Base-by-base conservation (phyloP, 2,113 vertebrate genomes). In the Leptocoma aspasia region DNA sequence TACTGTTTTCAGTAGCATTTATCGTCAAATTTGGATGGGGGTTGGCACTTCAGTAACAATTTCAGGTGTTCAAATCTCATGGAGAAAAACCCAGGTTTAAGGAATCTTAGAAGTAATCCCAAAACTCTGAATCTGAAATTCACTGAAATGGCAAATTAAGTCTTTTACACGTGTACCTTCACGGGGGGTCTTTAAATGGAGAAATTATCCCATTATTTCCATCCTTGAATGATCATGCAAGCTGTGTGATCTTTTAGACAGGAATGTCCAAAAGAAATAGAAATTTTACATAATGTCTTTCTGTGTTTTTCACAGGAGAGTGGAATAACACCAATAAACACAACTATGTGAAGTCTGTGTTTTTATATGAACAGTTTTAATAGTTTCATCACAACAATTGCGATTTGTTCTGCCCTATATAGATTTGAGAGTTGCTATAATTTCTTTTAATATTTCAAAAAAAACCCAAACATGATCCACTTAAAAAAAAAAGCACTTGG, bases 301-400 rank as follows among this genome's bases (percentile, higher is more conserved):
- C 6, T 27, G 2, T n/a, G 13, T 1, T 35, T 71, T 78, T 77
- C 57, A 22, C 14, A 59, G 11, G 4, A 54, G 2, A 42, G 2
- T 63, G 3, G 3, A 45, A 53, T 49, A 65, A 1, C 22, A 54
- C 23, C 11, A 31, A 30, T 20, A 16, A 56, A n/a, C 28, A 28
- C 2, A 7, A 22, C 2, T 13, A 47, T 45, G 27, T 33, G 31
- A 84, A 56, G 28, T 5, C 2, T 26, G 2, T 75, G 17, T 0
- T 47, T 87, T 56, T 26, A 9, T 26, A 49, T 10, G 17, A 64
- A 10, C 2, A 45, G 3, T 21, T 66, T 65, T 44, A 31, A 31
- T 44, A 44, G 2, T 11, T 28, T 47, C 44, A 12, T 78, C 61
- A 7, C 4, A 27, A 26, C 13, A 6, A 2, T 9, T n/a, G 33